A percentile compares a stretch with the other conserved stretches of the same genome.
phyloP scores from a whole-genome alignment of 1,140 invertebrate genomes.

The Camponotus floridanus region DNA sequence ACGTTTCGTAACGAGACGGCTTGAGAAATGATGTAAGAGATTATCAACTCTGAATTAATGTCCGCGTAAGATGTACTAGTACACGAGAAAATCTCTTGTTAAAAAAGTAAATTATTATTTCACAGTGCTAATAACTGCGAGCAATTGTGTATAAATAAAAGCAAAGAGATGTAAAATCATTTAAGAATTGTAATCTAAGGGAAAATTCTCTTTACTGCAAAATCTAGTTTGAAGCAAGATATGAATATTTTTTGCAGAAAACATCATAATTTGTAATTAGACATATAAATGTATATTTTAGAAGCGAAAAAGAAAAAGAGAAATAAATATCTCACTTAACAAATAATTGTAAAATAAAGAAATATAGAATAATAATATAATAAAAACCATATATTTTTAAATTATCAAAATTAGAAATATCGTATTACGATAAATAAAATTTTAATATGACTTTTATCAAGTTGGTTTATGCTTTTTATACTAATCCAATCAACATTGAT shows the following conservation, averaged over 20 bases:
- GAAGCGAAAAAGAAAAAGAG: not conserved
- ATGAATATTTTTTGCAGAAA: not conserved
- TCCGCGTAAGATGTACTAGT: not conserved
- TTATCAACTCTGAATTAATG: slow-evolving; percentile 57
- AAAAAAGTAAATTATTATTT: slow-evolving; percentile 56
- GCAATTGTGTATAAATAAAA: slow-evolving; percentile 17
- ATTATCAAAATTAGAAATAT: not conserved
- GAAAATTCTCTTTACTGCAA: not conserved
- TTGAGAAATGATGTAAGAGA: slow-evolving; percentile 62
- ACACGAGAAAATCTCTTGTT: slow-evolving; percentile 32
- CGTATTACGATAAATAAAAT: not conserved
- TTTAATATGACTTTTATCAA: not conserved
- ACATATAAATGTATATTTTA: not conserved
- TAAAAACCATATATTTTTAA: not conserved
- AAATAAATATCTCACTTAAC: no score
- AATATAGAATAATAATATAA: not conserved
- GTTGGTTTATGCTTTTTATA: not conserved
- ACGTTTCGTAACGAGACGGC: slow-evolving; percentile 17
- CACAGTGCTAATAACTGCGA: not conserved
- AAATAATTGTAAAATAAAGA: no score
- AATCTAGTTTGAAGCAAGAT: not conserved
- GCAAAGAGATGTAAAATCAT: not conserved
- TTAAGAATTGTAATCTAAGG: not conserved
- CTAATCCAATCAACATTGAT: slow-evolving; percentile 43
- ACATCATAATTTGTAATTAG: not conserved